Conservation (phyloP, 1,140 invertebrate genomes). For the Arion vulgaris region DNA sequence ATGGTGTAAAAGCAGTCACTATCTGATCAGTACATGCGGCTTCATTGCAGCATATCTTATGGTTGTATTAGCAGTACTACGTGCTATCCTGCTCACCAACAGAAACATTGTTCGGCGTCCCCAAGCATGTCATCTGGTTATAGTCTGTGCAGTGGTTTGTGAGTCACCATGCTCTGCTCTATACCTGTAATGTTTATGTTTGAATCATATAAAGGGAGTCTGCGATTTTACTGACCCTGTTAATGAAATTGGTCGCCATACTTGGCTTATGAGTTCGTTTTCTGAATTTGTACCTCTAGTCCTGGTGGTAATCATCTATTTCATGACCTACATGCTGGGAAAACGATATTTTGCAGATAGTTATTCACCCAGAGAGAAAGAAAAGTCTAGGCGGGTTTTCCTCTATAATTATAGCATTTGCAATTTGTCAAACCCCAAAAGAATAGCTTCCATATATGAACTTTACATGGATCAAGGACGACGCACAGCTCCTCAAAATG, state of each 20-base stretch:
- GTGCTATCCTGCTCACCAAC: constrained; percentile 63
- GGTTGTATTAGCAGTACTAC: constrained; percentile 60
- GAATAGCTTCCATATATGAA: constrained; percentile 52
- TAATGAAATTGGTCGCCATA: not conserved
- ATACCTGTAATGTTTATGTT: constrained; percentile 41
- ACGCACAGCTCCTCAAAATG: constrained; percentile 34
- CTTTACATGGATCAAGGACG: constrained; percentile 46
- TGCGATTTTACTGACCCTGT: not conserved
- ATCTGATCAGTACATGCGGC: constrained; percentile 51
- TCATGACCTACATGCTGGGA: constrained; percentile 56
- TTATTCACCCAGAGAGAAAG: constrained; percentile 57
- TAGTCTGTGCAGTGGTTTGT: constrained; percentile 35
- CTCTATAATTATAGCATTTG: constrained; percentile 54
- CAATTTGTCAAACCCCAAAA: constrained; percentile 59
- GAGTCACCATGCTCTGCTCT: constrained; percentile 37
- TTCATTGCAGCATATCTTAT: constrained; percentile 60
- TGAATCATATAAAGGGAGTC: not conserved
- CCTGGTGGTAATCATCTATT: constrained; percentile 57
- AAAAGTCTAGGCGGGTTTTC: constrained; percentile 60
- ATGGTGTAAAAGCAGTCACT: constrained; percentile 61
- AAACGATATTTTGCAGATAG: constrained; percentile 65
- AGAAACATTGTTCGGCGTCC: constrained; percentile 46
- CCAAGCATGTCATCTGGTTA: constrained; percentile 44
- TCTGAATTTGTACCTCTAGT: constrained; percentile 59
- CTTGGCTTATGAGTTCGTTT: constrained; percentile 56